Conservation (phyloP, 1,140 invertebrate species). For the Rhizoglyphus robini region DNA sequence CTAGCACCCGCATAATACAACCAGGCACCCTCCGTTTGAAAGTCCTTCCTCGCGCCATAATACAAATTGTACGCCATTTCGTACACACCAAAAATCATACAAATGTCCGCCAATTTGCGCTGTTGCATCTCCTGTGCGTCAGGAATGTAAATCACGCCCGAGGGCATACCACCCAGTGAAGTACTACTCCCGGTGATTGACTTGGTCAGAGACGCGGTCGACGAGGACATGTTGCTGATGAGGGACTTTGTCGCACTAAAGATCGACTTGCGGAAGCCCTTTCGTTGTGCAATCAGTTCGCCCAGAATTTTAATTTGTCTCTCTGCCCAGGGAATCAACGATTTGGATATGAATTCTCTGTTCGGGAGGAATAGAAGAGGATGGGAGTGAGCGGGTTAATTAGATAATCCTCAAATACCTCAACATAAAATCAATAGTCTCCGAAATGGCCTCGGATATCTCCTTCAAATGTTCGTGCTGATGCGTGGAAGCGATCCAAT, state of each 20-base stretch:
- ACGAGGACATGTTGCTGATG: constrained; percentile 20
- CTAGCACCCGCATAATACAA: constrained; percentile 85
- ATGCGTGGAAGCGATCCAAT: neutral
- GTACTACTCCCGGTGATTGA: neutral
- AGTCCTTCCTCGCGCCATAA: constrained; percentile 88
- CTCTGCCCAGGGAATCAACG: constrained; percentile 23
- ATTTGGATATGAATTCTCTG: constrained; percentile 18
- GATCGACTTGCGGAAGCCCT: constrained; percentile 22
- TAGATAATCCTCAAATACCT: neutral
- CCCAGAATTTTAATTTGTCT: constrained; percentile 19
- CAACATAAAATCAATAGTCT: constrained; percentile 8
- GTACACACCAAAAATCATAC: constrained; percentile 92
- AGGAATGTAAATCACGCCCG: constrained; percentile 45
- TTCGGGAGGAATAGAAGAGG: neutral
- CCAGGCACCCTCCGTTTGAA: constrained; percentile 90
- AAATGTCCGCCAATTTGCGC: constrained; percentile 78
- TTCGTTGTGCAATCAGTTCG: constrained; percentile 19
- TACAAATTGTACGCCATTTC: constrained; percentile 80
- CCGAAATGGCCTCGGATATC: neutral
- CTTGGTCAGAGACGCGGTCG: neutral
- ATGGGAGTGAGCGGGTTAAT: too few relatives aligned
- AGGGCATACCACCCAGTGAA: neutral
- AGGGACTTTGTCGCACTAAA: constrained; percentile 22
- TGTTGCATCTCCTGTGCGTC: constrained; percentile 88
- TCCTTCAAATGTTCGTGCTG: neutral